Conservation (phyloP, 2,113 vertebrate genomes). For the Elachura formosa region DNA sequence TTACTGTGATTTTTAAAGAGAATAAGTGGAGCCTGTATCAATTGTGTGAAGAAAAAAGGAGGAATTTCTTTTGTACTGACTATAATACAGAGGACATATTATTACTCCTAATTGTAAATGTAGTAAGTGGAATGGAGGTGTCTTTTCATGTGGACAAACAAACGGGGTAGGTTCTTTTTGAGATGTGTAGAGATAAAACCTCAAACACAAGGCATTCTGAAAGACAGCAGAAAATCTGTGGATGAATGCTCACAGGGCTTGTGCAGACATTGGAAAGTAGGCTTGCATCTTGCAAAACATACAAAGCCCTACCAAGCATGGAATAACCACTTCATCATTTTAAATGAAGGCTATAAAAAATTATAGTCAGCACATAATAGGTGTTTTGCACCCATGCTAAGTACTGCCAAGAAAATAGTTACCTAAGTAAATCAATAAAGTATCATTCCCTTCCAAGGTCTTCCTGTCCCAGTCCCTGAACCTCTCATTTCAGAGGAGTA, state of each 20-base stretch:
- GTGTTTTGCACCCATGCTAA: conserved; percentile 55
- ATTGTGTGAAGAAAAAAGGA: neutral
- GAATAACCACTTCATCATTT: conserved; percentile 58
- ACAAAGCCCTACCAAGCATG: conserved; percentile 28
- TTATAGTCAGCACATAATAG: conserved; percentile 52
- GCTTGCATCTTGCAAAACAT: conserved; percentile 5
- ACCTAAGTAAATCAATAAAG: conserved; percentile 66
- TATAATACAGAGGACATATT: neutral
- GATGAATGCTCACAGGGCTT: neutral
- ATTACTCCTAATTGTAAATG: neutral
- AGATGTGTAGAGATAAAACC: neutral
- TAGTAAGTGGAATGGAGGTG: neutral
- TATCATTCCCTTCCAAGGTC: conserved; percentile 57
- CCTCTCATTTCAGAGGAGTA: conserved; percentile 47
- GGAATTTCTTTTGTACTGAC: neutral
- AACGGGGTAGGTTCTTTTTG: neutral
- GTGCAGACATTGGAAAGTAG: neutral
- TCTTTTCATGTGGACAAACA: neutral
- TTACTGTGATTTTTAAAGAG: neutral
- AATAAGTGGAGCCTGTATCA: neutral
- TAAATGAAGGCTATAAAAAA: conserved; percentile 56
- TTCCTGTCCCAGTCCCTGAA: conserved; percentile 54
- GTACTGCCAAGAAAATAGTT: conserved; percentile 64
- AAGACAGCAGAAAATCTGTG: neutral
- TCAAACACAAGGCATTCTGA: neutral